Evolutionary conservation across 2,797 vertebrate genomes (phyloP).

Genomic region (Rhadinocentrus ornatus): DNA sequence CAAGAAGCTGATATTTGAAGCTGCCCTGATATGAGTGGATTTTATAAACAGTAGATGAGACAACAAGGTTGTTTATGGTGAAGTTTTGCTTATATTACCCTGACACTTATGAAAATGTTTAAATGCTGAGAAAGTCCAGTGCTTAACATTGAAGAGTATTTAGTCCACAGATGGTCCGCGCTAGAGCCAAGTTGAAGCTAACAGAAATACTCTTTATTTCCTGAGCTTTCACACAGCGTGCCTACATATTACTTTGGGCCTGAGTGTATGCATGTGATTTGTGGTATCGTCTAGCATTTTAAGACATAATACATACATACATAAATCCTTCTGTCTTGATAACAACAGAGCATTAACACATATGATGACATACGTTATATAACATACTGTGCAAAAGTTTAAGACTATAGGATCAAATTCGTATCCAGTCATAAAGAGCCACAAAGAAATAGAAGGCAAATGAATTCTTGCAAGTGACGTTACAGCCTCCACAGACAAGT

Average conservation of each 20-base stretch:
- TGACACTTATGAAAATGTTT: conserved; percentile 8
- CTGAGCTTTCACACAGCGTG: conserved; percentile 31
- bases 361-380: conserved; percentile 8
- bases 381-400: background rate
- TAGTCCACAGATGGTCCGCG: conserved; percentile 27
- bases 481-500: background rate
- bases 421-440: background rate
- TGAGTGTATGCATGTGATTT: conserved; percentile 53
- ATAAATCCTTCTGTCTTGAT: conserved; percentile 30
- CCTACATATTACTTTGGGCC: conserved; percentile 32
- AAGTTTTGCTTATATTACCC: conserved; percentile 23
- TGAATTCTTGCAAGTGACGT: conserved; percentile 4
- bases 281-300: conserved; percentile 32
- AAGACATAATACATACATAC: too few species aligned
- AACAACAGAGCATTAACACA: conserved; percentile 21
- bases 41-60: conserved; percentile 27
- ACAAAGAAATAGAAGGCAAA: background rate
- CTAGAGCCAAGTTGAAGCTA: conserved; percentile 6
- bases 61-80: conserved; percentile 7
- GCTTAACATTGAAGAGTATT: conserved; percentile 26
- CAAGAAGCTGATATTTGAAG: conserved; percentile 41
- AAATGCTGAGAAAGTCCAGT: conserved; percentile 20
- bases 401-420: background rate
- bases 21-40: conserved; percentile 24
- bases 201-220: conserved; percentile 24